phyloP scores from a whole-genome alignment of 1,140 invertebrate genomes.

The Galendromus occidentalis region DNA sequence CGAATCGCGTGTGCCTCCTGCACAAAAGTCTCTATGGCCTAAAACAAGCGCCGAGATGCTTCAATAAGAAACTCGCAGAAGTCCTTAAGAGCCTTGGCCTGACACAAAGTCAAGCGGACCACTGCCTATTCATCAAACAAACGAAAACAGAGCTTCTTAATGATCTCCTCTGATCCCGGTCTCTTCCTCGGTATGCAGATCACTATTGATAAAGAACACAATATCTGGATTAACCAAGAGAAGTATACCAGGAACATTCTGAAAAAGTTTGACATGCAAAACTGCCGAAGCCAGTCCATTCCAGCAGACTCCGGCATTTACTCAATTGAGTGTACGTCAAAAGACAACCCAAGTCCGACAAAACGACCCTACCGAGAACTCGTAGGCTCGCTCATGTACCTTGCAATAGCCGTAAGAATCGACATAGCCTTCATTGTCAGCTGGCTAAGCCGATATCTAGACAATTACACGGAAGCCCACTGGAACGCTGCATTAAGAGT shows the following conservation, averaged over 20 bases:
- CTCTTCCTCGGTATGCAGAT: neutral
- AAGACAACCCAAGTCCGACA: neutral
- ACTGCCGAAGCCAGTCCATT: neutral
- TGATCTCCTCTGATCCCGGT: neutral
- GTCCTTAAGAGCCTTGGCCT: constrained; percentile 7
- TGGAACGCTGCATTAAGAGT: neutral
- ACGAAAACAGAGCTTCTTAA: neutral
- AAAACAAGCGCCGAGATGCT: constrained; percentile 21
- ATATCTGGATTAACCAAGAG: neutral
- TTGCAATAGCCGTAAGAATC: neutral
- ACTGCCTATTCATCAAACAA: neutral
- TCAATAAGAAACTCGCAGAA: too few species aligned
- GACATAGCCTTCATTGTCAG: neutral
- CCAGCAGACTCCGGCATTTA: neutral
- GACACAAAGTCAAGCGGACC: constrained; percentile 11
- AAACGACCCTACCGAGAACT: neutral
- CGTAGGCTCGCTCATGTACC: neutral
- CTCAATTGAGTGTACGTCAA: too few species aligned
- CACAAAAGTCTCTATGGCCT: constrained; percentile 24
- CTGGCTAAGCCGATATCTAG: neutral
- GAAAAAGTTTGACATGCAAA: neutral
- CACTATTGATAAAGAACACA: neutral
- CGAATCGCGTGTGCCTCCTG: neutral
- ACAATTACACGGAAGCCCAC: neutral
- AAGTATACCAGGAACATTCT: neutral